Percentiles rank a stretch among this genome's conserved stretches.
These are phyloP conservation scores for Pantherophis alleghaniensis DNA, from an alignment of 2,797 vertebrate species.

Conservation along the genomic window DNA sequence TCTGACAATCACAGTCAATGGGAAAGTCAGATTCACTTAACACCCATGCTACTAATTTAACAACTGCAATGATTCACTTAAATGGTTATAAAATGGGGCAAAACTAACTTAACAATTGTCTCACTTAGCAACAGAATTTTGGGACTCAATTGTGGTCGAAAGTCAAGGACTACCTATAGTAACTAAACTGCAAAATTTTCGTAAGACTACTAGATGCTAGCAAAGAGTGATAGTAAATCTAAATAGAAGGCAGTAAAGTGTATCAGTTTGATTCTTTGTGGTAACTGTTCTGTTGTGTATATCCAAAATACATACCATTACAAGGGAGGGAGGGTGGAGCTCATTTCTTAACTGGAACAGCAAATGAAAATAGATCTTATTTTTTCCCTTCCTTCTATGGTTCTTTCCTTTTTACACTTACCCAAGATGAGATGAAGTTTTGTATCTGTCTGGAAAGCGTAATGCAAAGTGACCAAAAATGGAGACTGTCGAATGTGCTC, in stretches of 20 bases:
- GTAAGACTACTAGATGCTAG: not conserved
- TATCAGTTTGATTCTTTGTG: not conserved
- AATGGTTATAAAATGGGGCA: not conserved
- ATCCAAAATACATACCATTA: not conserved
- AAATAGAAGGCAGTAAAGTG: not conserved
- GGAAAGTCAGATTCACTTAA: not conserved
- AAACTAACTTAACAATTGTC: not conserved
- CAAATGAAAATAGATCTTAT: not conserved
- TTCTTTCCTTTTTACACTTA: constrained; percentile 55
- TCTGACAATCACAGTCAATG: not conserved
- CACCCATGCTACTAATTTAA: not conserved
- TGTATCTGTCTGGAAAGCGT: constrained; percentile 97
- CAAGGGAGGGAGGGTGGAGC: not conserved
- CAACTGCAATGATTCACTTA: not conserved
- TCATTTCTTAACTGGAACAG: not conserved
- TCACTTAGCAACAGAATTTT: not conserved
- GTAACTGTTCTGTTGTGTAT: not conserved
- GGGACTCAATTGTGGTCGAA: no score
- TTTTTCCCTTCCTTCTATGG: not conserved
- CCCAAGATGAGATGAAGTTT: constrained; percentile 98
- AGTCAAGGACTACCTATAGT: no score
- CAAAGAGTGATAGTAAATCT: not conserved
- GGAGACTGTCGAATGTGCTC: constrained; percentile 96
- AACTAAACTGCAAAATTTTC: not conserved
- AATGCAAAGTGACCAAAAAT: constrained; percentile 94